A percentile compares a stretch with the other conserved stretches of the same genome.
Evolutionary conservation across 2,888 invertebrate genomes (phyloP).

Genomic region (Ichneumoninae sp.): DNA sequence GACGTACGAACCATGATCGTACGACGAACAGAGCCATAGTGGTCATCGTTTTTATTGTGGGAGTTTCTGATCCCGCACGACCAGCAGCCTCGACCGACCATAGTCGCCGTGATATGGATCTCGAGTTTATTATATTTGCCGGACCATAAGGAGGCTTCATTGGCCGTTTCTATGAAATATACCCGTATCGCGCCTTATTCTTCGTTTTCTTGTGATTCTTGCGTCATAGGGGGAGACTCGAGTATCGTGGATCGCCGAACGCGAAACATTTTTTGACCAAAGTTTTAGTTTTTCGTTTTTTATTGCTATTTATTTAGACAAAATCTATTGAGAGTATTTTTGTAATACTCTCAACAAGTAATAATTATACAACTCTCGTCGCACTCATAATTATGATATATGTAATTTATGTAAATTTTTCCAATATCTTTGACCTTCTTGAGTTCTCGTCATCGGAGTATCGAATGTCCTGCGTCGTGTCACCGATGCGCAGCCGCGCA

Average conservation of each 20-base stretch:
- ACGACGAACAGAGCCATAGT: conserved; percentile 6
- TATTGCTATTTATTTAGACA: not conserved
- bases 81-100: conserved; percentile 74
- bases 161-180: conserved; percentile 78
- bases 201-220: conserved; percentile 41
- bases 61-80: conserved; percentile 75
- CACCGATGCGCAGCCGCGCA: not conserved
- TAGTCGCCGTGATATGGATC: conserved; percentile 82
- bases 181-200: conserved; percentile 53
- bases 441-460: not conserved
- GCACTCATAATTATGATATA: not conserved
- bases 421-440: not conserved
- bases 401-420: not conserved
- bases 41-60: conserved; percentile 61
- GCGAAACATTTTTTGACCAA: not conserved
- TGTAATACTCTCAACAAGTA: too few species aligned
- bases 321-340: not conserved
- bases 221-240: not conserved
- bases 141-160: conserved; percentile 82
- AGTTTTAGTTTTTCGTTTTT: not conserved
- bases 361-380: too few species aligned
- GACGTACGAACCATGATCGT: conserved; percentile 33
- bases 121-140: conserved; percentile 83
- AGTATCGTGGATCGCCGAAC: not conserved
- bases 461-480: not conserved